Conservation (phyloP, 30 jellyfish, hydroid and myxozoan species). For the Cassiopea xamachana region DNA sequence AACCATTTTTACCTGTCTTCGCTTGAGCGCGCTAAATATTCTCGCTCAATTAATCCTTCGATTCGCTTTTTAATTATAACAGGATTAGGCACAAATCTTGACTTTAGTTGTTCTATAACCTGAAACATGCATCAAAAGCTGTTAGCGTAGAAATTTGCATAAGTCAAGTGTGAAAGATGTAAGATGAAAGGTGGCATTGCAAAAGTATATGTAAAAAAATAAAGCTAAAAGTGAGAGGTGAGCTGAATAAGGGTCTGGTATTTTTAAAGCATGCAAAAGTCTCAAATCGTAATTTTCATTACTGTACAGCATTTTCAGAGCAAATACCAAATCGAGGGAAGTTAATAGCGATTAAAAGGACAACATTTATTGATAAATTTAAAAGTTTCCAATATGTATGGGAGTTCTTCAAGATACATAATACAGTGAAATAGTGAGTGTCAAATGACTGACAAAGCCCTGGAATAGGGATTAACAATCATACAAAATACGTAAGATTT, state of each 20-base stretch:
- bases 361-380: too few species aligned
- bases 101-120: conserved; percentile 92
- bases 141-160: background rate
- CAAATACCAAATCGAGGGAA: too few species aligned
- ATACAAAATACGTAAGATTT: too few species aligned
- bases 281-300: too few species aligned
- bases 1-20: conserved; percentile 85
- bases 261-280: too few species aligned
- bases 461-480: too few species aligned
- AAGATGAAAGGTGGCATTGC: background rate
- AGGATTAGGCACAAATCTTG: conserved; percentile 95
- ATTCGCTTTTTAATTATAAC: conserved; percentile 91
- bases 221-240: background rate
- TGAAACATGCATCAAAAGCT: background rate
- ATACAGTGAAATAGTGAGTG: too few species aligned
- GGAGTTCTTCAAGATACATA: too few species aligned
- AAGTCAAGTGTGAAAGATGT: background rate
- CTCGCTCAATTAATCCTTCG: conserved; percentile 95
- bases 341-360: too few species aligned
- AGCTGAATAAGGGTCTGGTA: background rate
- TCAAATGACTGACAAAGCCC: too few species aligned
- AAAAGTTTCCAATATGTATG: too few species aligned
- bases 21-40: conserved; percentile 90
- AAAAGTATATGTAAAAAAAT: background rate
- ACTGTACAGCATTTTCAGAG: too few species aligned